phyloP scores from a whole-genome alignment of 1,140 invertebrate species.

The Ceratina australensis region DNA sequence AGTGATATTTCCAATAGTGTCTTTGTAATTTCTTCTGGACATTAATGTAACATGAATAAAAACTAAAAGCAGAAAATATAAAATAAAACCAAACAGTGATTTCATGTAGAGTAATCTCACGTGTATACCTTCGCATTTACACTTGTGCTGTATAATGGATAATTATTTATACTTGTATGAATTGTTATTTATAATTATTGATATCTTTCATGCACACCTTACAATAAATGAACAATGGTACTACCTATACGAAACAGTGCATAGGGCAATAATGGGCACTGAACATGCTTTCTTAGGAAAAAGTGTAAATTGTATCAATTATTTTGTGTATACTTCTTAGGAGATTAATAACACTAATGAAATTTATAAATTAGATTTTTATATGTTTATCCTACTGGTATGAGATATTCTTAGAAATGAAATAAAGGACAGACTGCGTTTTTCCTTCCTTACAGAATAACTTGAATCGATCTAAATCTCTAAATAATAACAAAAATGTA shows the following conservation, averaged over 20 bases:
- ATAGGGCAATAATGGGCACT: constrained; percentile 43
- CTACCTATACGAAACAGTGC: constrained; percentile 38
- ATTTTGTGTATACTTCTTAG: not conserved
- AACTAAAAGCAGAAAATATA: not conserved
- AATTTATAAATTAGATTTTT: not conserved
- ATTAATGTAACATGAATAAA: constrained; percentile 13
- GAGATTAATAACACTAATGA: not conserved
- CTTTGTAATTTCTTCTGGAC: constrained; percentile 4
- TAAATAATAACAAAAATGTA: too few species aligned
- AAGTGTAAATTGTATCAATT: not conserved
- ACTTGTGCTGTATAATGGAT: not conserved
- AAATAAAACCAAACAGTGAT: constrained; percentile 10
- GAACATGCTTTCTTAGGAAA: constrained; percentile 53
- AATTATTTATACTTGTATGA: not conserved
- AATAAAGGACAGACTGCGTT: constrained; percentile 36
- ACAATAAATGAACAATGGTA: constrained; percentile 36
- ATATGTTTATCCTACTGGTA: not conserved
- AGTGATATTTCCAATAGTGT: constrained; percentile 1
- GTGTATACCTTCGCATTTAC: not conserved
- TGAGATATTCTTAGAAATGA: not conserved
- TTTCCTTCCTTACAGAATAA: not conserved
- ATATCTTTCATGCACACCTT: constrained; percentile 35
- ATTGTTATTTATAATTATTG: not conserved
- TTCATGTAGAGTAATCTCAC: not conserved
- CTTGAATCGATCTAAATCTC: too few species aligned